phyloP scores from a whole-genome alignment of 2,888 invertebrate species.

The Andrena praecox region DNA sequence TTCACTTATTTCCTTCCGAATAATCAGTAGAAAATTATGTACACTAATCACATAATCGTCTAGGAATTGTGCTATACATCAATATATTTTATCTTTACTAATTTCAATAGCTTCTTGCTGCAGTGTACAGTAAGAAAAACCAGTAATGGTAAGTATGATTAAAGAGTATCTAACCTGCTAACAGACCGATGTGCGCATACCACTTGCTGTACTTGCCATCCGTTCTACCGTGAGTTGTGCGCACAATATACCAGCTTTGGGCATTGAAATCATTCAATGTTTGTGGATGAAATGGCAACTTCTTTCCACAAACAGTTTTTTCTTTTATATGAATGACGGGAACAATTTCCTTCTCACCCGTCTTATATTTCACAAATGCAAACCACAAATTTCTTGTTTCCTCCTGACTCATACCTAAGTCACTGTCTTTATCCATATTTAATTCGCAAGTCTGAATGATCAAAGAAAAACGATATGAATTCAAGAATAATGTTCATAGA shows the following conservation, averaged over 20 bases:
- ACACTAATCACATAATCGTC: no score
- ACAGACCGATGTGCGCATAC: conserved; percentile 14
- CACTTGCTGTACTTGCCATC: conserved; percentile 24
- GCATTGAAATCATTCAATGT: conserved; percentile 14
- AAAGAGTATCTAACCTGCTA: conserved; percentile 19
- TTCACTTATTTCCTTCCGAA: no score
- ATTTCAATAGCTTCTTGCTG: conserved; percentile 1
- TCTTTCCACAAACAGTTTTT: conserved; percentile 2
- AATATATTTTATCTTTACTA: neutral
- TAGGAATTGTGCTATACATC: no score
- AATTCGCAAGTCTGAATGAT: no score
- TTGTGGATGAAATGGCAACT: conserved; percentile 5
- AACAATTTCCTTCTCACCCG: neutral
- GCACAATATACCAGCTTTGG: neutral
- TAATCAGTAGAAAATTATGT: no score
- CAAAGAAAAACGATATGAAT: no score
- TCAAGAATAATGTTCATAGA: no score
- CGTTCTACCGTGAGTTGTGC: conserved; percentile 8
- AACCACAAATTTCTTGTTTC: conserved; percentile 4
- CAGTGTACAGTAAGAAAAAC: no score
- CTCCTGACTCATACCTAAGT: no score
- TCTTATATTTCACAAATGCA: conserved; percentile 28
- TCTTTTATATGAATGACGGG: conserved; percentile 12
- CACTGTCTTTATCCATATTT: no score
- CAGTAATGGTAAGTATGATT: neutral